These are phyloP conservation scores for Pseudococcus longispinus DNA, from an alignment of 2,888 invertebrate species.

Conservation along the genomic window DNA sequence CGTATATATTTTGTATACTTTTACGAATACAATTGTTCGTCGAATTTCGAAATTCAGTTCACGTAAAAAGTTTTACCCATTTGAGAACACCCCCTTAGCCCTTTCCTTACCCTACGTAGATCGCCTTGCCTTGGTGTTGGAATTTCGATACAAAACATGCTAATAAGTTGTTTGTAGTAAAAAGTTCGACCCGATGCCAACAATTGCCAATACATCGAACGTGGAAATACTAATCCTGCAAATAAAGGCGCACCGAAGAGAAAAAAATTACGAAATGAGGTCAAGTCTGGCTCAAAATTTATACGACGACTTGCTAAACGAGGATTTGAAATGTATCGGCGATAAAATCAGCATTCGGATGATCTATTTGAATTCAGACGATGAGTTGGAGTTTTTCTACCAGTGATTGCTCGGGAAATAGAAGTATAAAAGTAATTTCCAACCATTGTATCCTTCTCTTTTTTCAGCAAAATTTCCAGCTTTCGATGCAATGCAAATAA, in stretches of 20 bases:
- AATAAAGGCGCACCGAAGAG: neutral
- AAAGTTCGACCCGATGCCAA: neutral
- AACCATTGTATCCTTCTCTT: no score
- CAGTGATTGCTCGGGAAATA: no score
- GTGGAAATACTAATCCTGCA: neutral
- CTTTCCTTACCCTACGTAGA: neutral
- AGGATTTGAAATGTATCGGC: neutral
- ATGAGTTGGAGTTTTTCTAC: neutral
- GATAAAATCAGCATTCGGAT: neutral
- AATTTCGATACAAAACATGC: conserved; percentile 11
- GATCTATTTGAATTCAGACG: neutral
- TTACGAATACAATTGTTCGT: conserved; percentile 5
- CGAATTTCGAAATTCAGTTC: neutral
- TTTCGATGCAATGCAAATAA: no score
- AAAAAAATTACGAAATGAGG: neutral
- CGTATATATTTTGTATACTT: neutral
- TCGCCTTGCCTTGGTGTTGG: neutral
- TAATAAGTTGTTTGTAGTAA: conserved; percentile 15
- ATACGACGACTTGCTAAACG: neutral
- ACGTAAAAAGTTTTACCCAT: neutral
- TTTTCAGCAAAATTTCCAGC: no score
- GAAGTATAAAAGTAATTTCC: no score
- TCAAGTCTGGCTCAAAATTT: neutral
- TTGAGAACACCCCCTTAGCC: neutral
- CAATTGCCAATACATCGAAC: neutral